Percentiles rank a stretch among this genome's conserved stretches.
Conservation (phyloP, 2,797 vertebrate species). For the Chloroceryle inda region DNA sequence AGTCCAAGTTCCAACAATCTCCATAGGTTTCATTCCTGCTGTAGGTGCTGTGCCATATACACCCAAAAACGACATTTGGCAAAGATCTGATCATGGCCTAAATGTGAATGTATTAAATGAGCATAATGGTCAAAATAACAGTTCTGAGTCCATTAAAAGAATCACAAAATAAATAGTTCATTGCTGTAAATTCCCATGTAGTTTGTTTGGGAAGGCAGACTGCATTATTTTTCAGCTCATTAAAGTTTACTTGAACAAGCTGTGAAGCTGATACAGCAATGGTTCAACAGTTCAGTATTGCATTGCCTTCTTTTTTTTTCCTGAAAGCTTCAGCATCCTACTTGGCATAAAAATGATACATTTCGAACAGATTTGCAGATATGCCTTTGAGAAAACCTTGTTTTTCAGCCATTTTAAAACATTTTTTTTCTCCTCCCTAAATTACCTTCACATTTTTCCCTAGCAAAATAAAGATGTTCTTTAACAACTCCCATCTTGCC, state of each 20-base stretch:
- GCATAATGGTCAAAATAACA: neutral
- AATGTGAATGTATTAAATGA: neutral
- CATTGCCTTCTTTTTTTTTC: neutral
- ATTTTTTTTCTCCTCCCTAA: neutral
- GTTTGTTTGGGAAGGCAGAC: slow-evolving; percentile 52
- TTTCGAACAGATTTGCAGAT: slow-evolving; percentile 42
- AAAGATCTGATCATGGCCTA: slow-evolving; percentile 85
- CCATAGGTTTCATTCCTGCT: slow-evolving; percentile 82
- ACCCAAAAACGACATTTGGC: slow-evolving; percentile 84
- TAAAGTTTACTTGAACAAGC: slow-evolving; percentile 66
- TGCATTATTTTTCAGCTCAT: slow-evolving; percentile 55
- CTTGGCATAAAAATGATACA: slow-evolving; percentile 30
- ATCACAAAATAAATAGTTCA: slow-evolving; percentile 36
- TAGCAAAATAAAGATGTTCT: slow-evolving; percentile 35
- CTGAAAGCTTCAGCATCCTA: neutral
- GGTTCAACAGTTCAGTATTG: slow-evolving; percentile 54
- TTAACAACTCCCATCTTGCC: slow-evolving; percentile 13
- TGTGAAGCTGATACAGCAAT: slow-evolving; percentile 47
- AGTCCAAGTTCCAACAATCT: slow-evolving; percentile 83
- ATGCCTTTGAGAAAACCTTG: neutral
- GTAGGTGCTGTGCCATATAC: slow-evolving; percentile 83
- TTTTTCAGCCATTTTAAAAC: neutral
- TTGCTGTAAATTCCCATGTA: slow-evolving; percentile 25
- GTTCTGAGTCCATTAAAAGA: slow-evolving; percentile 11
- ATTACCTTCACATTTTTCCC: slow-evolving; percentile 24